These are phyloP conservation scores for Hyphantria cunea DNA, from an alignment of 1,140 invertebrate genomes.

Conservation along the genomic window DNA sequence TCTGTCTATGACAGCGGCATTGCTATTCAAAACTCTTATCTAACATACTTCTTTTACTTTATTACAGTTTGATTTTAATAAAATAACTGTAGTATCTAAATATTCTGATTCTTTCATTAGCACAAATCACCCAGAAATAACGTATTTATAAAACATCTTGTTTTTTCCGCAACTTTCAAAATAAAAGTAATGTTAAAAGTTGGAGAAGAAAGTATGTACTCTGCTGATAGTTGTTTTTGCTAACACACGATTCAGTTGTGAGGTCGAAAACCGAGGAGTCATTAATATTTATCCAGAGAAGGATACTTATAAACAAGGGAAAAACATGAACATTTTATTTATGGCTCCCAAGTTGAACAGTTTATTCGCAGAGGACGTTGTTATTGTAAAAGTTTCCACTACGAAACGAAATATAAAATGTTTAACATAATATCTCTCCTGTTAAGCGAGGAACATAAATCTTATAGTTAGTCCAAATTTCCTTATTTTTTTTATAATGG, in stretches of 20 bases:
- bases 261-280: constrained; percentile 4
- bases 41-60: too few relatives aligned
- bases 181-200: constrained; percentile 14
- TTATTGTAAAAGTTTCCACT: not conserved
- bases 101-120: too few relatives aligned
- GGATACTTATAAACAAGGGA: constrained; percentile 1
- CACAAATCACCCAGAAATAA: too few relatives aligned
- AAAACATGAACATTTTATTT: constrained; percentile 1
- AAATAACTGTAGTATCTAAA: too few relatives aligned
- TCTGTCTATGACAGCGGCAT: too few relatives aligned
- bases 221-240: constrained; percentile 8
- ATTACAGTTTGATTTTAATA: too few relatives aligned
- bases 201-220: constrained; percentile 9
- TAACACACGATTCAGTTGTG: constrained; percentile 3
- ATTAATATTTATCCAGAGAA: not conserved
- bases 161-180: constrained; percentile 9
- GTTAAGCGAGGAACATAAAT: too few relatives aligned
- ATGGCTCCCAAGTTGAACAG: not conserved
- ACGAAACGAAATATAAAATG: not conserved
- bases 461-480: too few relatives aligned
- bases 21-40: too few relatives aligned
- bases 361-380: not conserved
- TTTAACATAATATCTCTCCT: too few relatives aligned
- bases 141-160: constrained; percentile 10
- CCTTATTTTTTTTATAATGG: too few relatives aligned